These are phyloP conservation scores for Ypsolopha scabrella DNA, from an alignment of 2,888 invertebrate species.

Conservation along the genomic window DNA sequence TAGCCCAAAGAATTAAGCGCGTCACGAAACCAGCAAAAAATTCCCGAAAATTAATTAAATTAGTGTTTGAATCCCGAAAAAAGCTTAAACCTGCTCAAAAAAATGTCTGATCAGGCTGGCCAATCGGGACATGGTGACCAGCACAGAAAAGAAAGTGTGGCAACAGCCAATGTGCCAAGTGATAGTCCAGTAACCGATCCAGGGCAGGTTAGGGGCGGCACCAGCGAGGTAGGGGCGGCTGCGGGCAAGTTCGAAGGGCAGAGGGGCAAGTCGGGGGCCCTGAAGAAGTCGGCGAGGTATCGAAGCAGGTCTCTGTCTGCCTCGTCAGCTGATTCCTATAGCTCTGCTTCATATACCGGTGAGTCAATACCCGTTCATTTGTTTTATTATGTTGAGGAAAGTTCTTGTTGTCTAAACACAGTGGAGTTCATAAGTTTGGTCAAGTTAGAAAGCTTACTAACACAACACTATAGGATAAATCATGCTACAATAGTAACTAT, in stretches of 20 bases:
- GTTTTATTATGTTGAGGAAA: too few relatives aligned
- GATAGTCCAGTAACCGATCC: slow-evolving; percentile 85
- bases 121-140: slow-evolving; percentile 33
- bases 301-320: slow-evolving; percentile 92
- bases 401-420: too few relatives aligned
- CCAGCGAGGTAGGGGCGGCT: slow-evolving; percentile 30
- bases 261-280: slow-evolving; percentile 75
- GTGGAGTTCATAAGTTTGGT: too few relatives aligned
- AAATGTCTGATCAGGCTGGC: slow-evolving; percentile 37
- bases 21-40: too few relatives aligned
- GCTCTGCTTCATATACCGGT: slow-evolving; percentile 80
- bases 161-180: slow-evolving; percentile 64
- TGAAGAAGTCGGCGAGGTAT: slow-evolving; percentile 90
- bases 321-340: slow-evolving; percentile 95
- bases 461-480: too few relatives aligned
- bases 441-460: too few relatives aligned
- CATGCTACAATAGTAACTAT: too few relatives aligned
- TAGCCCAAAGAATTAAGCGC: not conserved
- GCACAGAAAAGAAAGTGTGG: slow-evolving; percentile 50
- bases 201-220: slow-evolving; percentile 65
- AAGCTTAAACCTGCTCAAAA: not conserved
- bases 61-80: too few relatives aligned
- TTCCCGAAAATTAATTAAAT: too few relatives aligned
- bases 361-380: too few relatives aligned
- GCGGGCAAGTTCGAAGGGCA: slow-evolving; percentile 57